Percentiles rank a stretch among this genome's conserved stretches.
phyloP scores from a whole-genome alignment of 35 echinoderm and acorn worm species.

The Apostichopus parvimensis region DNA sequence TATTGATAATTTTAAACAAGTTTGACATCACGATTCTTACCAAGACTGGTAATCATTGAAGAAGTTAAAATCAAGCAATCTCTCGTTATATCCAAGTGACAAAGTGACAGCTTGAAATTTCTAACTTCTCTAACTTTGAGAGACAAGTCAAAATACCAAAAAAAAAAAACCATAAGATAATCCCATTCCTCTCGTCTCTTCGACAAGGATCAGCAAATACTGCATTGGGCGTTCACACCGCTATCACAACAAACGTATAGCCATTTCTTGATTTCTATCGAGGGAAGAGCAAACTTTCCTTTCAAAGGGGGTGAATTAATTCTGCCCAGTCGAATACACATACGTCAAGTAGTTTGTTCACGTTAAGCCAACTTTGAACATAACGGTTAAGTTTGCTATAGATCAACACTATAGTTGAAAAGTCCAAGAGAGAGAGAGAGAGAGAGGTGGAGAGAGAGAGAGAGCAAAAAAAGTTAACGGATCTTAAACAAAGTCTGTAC shows the following conservation, averaged over 20 bases:
- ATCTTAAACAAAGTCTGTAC: background rate
- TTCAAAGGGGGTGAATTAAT: background rate
- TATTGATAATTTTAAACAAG: too few species aligned
- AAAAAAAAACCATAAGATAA: too few species aligned
- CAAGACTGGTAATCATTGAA: too few species aligned
- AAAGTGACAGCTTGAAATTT: too few species aligned
- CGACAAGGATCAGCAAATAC: background rate
- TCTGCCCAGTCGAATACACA: background rate
- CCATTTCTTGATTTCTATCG: background rate
- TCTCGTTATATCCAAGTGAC: too few species aligned
- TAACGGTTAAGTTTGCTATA: background rate
- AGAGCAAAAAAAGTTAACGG: background rate
- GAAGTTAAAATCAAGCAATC: too few species aligned
- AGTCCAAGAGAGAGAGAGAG: background rate
- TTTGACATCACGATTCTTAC: too few species aligned
- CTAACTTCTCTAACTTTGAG: too few species aligned
- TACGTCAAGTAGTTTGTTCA: background rate
- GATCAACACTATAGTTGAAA: background rate
- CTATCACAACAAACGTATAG: background rate
- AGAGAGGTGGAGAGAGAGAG: too few species aligned
- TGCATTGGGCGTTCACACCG: background rate
- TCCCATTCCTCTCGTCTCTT: too few species aligned
- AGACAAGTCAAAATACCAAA: too few species aligned
- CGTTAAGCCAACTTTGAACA: background rate
- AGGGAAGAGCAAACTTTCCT: background rate